These are phyloP conservation scores for Tragelaphus strepsiceros DNA, from an alignment of 2,113 vertebrate species.

Conservation along the genomic window DNA sequence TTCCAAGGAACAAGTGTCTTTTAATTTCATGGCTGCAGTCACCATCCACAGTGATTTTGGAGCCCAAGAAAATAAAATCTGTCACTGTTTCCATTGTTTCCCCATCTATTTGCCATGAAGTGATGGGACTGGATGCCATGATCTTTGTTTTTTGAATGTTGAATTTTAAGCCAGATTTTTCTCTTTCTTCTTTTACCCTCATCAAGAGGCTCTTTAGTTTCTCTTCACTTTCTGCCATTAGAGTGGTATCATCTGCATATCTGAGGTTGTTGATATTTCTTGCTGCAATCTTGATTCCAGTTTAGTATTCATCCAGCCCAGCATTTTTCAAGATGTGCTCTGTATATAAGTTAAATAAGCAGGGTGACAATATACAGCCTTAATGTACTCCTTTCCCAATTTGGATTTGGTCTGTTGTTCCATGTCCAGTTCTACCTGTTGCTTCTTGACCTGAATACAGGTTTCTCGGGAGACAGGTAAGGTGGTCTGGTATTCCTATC, in stretches of 20 bases:
- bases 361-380: not conserved
- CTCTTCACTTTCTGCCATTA: not conserved
- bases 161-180: not conserved
- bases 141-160: not conserved
- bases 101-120: not conserved
- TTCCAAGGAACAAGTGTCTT: not conserved
- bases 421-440: not conserved
- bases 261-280: not conserved
- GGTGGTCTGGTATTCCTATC: not conserved
- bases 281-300: not conserved
- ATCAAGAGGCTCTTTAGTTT: not conserved
- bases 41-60: not conserved
- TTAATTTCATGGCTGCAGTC: not conserved
- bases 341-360: not conserved
- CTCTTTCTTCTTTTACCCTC: not conserved
- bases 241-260: not conserved
- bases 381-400: not conserved
- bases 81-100: not conserved
- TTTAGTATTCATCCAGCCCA: not conserved
- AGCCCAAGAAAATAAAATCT: not conserved
- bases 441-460: not conserved
- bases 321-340: not conserved
- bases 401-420: not conserved
- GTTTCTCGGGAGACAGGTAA: not conserved
- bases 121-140: not conserved